phyloP scores from a whole-genome alignment of 2,113 vertebrate genomes.

The Osmerus mordax region DNA sequence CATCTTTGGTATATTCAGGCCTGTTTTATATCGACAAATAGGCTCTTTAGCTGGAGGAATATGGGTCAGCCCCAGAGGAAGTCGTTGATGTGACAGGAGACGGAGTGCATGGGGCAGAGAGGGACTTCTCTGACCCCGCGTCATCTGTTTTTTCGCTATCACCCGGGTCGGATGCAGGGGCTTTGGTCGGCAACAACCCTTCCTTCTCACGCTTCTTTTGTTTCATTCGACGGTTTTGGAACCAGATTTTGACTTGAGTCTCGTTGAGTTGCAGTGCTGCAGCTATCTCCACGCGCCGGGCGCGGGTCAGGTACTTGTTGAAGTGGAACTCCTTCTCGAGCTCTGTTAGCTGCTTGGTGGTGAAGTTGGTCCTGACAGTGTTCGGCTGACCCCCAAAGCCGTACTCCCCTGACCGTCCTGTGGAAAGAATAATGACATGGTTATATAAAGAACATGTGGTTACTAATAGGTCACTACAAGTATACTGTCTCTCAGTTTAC shows the following conservation, averaged over 20 bases:
- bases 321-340: slow-evolving; percentile 99
- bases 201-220: slow-evolving; percentile 99
- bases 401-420: slow-evolving; percentile 92
- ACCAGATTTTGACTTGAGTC: slow-evolving; percentile 99
- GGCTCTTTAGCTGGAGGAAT: slow-evolving; percentile 78
- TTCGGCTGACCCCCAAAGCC: slow-evolving; percentile 92
- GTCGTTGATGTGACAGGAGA: slow-evolving; percentile 82
- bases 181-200: slow-evolving; percentile 81
- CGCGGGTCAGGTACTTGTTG: slow-evolving; percentile 97
- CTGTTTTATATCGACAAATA: slow-evolving; percentile 20
- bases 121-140: slow-evolving; percentile 85
- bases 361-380: slow-evolving; percentile 95
- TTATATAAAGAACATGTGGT: not conserved
- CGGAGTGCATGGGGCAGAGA: slow-evolving; percentile 83
- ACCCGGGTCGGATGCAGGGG: slow-evolving; percentile 70
- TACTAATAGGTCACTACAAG: not conserved
- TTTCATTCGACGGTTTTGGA: slow-evolving; percentile 98
- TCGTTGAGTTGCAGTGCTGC: slow-evolving; percentile 95
- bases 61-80: slow-evolving; percentile 76
- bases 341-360: slow-evolving; percentile 96
- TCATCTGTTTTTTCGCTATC: slow-evolving; percentile 87
- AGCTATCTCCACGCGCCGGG: slow-evolving; percentile 92
- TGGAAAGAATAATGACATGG: slow-evolving; percentile 8
- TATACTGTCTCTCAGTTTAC: no score
- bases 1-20: slow-evolving; percentile 33